A percentile compares a stretch with the other conserved stretches of the same genome.
These are phyloP conservation scores for Agriopis marginaria DNA, from an alignment of 2,888 invertebrate species.

Conservation along the genomic window DNA sequence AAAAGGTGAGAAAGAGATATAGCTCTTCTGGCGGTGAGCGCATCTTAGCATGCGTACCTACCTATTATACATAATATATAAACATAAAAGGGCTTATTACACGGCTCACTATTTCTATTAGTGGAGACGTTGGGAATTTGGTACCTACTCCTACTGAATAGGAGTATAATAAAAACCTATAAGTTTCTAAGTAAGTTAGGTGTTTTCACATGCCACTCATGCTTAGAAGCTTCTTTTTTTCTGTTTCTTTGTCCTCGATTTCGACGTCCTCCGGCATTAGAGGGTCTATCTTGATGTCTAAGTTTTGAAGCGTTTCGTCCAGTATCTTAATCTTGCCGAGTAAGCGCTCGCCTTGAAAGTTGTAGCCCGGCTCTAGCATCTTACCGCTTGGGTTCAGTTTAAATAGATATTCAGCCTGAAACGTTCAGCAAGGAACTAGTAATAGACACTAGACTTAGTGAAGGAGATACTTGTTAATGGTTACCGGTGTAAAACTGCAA, in stretches of 20 bases:
- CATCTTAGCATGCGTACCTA: too few species aligned
- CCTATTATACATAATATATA: too few species aligned
- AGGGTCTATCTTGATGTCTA: constrained; percentile 77
- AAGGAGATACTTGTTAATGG: neutral
- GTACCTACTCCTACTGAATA: too few species aligned
- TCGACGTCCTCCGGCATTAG: constrained; percentile 64
- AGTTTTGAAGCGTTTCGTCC: constrained; percentile 71
- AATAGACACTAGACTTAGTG: neutral
- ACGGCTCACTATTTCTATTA: too few species aligned
- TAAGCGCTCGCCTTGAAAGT: constrained; percentile 83
- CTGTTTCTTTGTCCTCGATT: constrained; percentile 43
- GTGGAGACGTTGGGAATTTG: too few species aligned
- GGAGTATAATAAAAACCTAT: too few species aligned
- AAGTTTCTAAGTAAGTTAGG: neutral
- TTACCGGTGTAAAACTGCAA: neutral
- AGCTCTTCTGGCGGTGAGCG: too few species aligned
- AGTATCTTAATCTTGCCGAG: constrained; percentile 81
- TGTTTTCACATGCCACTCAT: constrained; percentile 54
- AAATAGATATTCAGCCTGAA: constrained; percentile 89
- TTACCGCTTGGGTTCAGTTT: constrained; percentile 89
- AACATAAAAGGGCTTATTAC: too few species aligned
- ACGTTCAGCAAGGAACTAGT: constrained; percentile 1
- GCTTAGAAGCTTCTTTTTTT: constrained; percentile 53
- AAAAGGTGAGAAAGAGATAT: too few species aligned
- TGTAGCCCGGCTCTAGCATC: constrained; percentile 89